Evolutionary conservation across 2,797 vertebrate genomes (phyloP), one percentile per base, ranked within the genome.

Genomic region (Rallus crepitans): DNA sequence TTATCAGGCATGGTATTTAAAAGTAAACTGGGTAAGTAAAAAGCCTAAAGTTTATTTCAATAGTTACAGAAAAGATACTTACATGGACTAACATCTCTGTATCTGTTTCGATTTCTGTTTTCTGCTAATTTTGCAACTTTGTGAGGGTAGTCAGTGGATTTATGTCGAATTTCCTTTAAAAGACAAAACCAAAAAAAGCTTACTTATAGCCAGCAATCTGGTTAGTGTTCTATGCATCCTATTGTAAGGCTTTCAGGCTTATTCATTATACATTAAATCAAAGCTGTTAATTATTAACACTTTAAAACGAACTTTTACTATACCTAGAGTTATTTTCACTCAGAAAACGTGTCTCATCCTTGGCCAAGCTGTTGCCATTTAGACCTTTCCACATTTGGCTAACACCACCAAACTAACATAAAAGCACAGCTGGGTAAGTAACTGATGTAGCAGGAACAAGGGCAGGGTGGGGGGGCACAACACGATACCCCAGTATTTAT

Each of bases 61-160:
- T 10, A 24, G 82, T 15, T 57, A 73, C 47, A 89, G 55, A 66
- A 71, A 83, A 82, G 27, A 88, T 98, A 99, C 99, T 98, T 98
- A 99, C 99, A 99, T 12, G 99, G 99, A 97, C 98, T 99, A 96
- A 99, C 99, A 93, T 99, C 99, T 98, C 99, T 99, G 98, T 99
- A 99, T 99, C 99, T 98, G 98, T 99, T 99, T 86, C 99, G 98
- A 98, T 98, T 99, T 97, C 98, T 98, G 97, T 99, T 99, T 97
- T 99, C 99, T 92, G 99, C 99, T 95, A 98, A 99, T 95, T 99
- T 99, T 91, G 99, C 99, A 96, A 99, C 98, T 98, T 98, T 99
- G 93, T 98, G 99, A 95, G 99, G 97, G 94, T 98, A 99, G 93
- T 99, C 99, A 55, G 98, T 98, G 91, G 99, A 99, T 96, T 99